These are phyloP conservation scores for Phaethornis superciliosus DNA, from an alignment of 2,113 vertebrate species.

Conservation along the genomic window DNA sequence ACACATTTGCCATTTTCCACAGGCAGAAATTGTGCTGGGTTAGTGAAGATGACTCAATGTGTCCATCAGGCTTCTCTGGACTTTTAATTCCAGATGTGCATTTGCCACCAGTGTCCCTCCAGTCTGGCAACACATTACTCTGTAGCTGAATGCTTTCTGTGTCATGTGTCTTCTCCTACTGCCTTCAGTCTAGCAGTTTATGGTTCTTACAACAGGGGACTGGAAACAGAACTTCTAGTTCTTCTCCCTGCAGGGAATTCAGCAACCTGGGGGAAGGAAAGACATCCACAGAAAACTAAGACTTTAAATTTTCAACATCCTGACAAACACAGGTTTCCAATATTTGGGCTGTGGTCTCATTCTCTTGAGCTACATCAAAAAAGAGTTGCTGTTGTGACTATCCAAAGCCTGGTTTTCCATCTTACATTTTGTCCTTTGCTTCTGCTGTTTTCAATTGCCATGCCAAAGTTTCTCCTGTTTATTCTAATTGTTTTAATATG, in stretches of 20 bases:
- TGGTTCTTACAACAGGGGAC: neutral
- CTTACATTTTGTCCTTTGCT: constrained; percentile 43
- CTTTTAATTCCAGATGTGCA: neutral
- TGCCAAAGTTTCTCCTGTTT: constrained; percentile 61
- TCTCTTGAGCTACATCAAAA: constrained; percentile 11
- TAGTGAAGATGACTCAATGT: neutral
- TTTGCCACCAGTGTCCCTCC: neutral
- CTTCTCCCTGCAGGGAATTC: neutral
- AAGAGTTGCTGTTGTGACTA: constrained; percentile 31
- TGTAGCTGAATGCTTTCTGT: neutral
- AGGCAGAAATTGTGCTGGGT: neutral
- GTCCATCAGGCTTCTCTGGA: neutral
- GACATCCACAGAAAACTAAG: neutral
- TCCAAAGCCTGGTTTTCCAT: constrained; percentile 39
- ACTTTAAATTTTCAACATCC: neutral
- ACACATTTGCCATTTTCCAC: neutral
- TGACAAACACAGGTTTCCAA: neutral
- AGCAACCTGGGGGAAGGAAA: neutral
- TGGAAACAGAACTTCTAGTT: neutral
- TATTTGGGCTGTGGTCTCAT: neutral
- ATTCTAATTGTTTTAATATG: constrained; percentile 63
- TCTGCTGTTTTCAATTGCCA: constrained; percentile 58
- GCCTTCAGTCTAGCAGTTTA: neutral
- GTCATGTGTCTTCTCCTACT: neutral
- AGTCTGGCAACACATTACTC: neutral